phyloP scores from a whole-genome alignment of 2,888 invertebrate species.

The Aplocera efformata region DNA sequence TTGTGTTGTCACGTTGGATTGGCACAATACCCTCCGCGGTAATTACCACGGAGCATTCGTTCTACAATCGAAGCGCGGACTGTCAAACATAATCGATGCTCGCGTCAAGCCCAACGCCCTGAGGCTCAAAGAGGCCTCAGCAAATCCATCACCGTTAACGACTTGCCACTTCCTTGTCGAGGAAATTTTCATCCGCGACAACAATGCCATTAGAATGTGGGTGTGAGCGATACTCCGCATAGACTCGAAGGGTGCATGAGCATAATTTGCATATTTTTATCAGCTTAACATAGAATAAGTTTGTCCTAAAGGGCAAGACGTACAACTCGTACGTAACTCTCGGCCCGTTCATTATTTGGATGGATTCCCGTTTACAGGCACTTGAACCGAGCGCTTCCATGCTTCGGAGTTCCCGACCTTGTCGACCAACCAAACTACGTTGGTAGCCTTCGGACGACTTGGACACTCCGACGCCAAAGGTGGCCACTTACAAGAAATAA shows the following conservation, averaged over 20 bases:
- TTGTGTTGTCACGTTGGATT: constrained; percentile 55
- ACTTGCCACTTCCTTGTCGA: constrained; percentile 47
- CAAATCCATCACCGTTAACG: constrained; percentile 57
- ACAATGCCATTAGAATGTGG: constrained; percentile 39
- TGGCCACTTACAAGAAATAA: too few species aligned
- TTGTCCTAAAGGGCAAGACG: too few species aligned
- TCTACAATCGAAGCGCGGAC: constrained; percentile 58
- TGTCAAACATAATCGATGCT: constrained; percentile 73
- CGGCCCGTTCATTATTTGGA: too few species aligned
- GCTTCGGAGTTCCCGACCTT: too few species aligned
- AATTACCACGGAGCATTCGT: constrained; percentile 61
- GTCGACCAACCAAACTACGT: too few species aligned
- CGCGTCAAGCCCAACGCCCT: constrained; percentile 50
- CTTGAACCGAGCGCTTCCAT: too few species aligned
- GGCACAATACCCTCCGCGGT: constrained; percentile 48
- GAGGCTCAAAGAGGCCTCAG: constrained; percentile 46
- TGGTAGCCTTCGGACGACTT: too few species aligned
- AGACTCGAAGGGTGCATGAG: constrained; percentile 38
- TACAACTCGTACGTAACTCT: too few species aligned
- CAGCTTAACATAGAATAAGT: constrained; percentile 5
- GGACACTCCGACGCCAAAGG: too few species aligned
- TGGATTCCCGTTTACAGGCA: too few species aligned
- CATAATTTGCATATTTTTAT: constrained; percentile 12
- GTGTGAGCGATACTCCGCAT: constrained; percentile 37
- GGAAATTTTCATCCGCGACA: constrained; percentile 45